Percentiles rank a stretch among this genome's conserved stretches.
Conservation (phyloP, 2,797 vertebrate genomes). For the Pangasius larnaudii region DNA sequence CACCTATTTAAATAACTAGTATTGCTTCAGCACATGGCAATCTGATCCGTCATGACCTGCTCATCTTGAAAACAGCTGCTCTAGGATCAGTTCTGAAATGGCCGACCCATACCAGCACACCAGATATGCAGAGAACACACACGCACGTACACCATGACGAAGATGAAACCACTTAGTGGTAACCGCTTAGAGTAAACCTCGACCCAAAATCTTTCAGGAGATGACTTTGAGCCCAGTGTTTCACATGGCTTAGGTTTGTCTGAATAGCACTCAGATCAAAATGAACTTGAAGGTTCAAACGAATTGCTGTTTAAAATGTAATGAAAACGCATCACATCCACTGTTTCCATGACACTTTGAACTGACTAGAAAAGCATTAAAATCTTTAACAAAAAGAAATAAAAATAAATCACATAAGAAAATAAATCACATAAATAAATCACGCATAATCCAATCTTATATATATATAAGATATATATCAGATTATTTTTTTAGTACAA, state of each 20-base stretch:
- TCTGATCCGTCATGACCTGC: conserved; percentile 55
- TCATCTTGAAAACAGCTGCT: conserved; percentile 33
- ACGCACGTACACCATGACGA: conserved; percentile 2
- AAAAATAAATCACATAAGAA: not conserved
- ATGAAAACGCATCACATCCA: not conserved
- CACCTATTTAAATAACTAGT: conserved; percentile 64
- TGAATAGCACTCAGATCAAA: not conserved
- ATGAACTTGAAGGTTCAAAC: not conserved
- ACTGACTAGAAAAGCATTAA: not conserved
- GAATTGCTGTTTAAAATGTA: not conserved
- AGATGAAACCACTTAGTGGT: not conserved
- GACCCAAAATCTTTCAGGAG: not conserved
- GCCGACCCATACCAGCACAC: not conserved
- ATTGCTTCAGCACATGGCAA: conserved; percentile 57
- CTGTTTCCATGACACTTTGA: not conserved
- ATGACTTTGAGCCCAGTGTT: not conserved
- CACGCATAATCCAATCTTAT: too few species aligned
- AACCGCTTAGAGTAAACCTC: not conserved
- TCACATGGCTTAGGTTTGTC: not conserved
- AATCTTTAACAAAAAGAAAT: not conserved
- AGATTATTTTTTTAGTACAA: too few species aligned
- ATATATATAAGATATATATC: too few species aligned
- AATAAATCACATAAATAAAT: too few species aligned
- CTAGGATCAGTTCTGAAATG: conserved; percentile 7
- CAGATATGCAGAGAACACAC: not conserved